Base-by-base conservation (phyloP, 2,113 vertebrate genomes). In the Orycteropus afer region DNA sequence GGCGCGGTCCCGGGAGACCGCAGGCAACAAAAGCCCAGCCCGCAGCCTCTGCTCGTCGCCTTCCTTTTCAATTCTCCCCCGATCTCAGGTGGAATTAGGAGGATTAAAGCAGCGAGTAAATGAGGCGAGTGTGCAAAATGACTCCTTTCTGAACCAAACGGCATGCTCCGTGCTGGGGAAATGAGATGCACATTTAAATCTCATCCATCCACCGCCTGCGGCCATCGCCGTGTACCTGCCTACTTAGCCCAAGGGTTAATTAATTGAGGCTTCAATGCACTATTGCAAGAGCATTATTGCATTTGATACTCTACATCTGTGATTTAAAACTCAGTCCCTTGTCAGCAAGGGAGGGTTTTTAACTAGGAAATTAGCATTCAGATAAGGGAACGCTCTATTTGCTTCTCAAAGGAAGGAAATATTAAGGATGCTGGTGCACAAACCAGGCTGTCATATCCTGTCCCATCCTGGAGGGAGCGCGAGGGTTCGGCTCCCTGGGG, bases 101-200 rank as follows among this genome's bases (percentile, higher is more conserved):
- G 99, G 99, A 99, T 99, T 99, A 99, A 98, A 98, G 97, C 98
- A 98, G 98, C 98, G 98, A 98, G 98, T 98, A 98, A 98, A 98
- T 99, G 99, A 99, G 99, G 99, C 99, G 99, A 98, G 98, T 99
- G 99, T 99, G 99, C 99, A 99, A 98, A 99, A 99, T 99, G 99
- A 99, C 98, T 99, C 98, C 98, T 99, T 98, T 99, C 97, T 98
- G 98, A 98, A 99, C 98, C 98, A 99, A 99, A 98, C 98, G 97
- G 98, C 97, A 98, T 98, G 98, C 98, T 99, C 98, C 98, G 98
- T 99, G 99, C 98, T 99, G 98, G 98, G 98, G 98, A 99, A 99
- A 99, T 99, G 99, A 99, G 99, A 99, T 99, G 99, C 99, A 98
- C 99, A 99, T 99, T 99, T 99, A 99, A 99, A 99, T 99, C 98